Evolutionary conservation across 2,113 vertebrate species (phyloP).

Genomic region (Eulemur rufifrons): DNA sequence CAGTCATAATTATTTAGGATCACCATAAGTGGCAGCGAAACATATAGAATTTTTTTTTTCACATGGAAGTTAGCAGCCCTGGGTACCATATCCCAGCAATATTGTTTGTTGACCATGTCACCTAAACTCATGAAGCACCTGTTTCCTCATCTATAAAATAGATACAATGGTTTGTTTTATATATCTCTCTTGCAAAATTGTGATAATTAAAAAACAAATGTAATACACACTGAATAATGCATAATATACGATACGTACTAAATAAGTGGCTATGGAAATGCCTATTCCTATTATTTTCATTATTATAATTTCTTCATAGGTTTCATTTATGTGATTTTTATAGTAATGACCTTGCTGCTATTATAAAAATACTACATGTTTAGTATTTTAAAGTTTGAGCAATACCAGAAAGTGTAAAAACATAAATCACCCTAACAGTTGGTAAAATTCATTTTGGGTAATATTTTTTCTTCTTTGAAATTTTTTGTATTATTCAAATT

Average conservation of each 20-base stretch:
- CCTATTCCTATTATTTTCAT: neutral
- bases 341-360: neutral
- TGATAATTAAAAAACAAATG: neutral
- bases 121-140: neutral
- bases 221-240: neutral
- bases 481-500: slow-evolving; percentile 23
- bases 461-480: neutral
- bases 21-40: neutral
- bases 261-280: neutral
- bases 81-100: neutral
- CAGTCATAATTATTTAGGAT: neutral
- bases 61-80: neutral
- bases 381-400: neutral
- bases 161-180: neutral
- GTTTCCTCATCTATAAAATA: neutral
- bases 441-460: neutral
- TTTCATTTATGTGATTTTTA: slow-evolving; percentile 18
- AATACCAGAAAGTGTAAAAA: neutral
- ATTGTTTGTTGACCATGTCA: neutral
- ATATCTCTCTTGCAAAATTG: neutral
- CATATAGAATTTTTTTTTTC: neutral
- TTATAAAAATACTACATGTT: neutral
- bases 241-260: neutral
- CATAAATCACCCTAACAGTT: neutral
- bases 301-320: neutral